Base-by-base conservation (phyloP, 1,140 invertebrate genomes). In the Caligus rogercresseyi region DNA sequence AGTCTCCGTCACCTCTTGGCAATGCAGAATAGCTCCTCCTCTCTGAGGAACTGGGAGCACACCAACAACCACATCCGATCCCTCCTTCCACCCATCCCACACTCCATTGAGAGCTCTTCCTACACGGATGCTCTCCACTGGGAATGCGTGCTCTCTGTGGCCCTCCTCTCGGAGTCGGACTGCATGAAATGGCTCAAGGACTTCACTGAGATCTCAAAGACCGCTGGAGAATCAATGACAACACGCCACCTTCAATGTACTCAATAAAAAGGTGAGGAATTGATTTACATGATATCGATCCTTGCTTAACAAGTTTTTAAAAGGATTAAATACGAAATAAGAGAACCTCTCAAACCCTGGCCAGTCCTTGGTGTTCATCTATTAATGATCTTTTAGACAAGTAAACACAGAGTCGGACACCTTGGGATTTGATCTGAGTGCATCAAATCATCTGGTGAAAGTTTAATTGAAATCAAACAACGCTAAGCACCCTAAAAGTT, bases 101-200 rank as follows among this genome's bases (percentile, higher is more conserved):
- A 56, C 14, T 56, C 18, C 54, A 56, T 56, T 25, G 54, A 56
- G 24, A 21, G 19, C 2, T 25, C 15, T 2, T 23, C 19, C 15
- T 56, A 21, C 20, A 16, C 20, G 20, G 54, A 56, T 56, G n/a
- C 24, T 15, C 20, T 21, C 16, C 19, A 20, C 4, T 56, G 54
- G 54, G 54, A 56, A 21, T 56, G 54, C 24, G 20, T 23, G n/a
- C 18, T 56, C n/a, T 21, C 19, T 56, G 54, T 56, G 16, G 24
- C 19, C 14, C 24, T 56, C n/a, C 54, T 20, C 19, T 21, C 54
- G 24, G 54, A 56, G 14, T 56, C 54, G 20, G 54, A 56, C 24
- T 56, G 54, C 20, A 13, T 56, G 54, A 56, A 56, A 56, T 56
- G 54, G 54, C 14, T 56, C 18, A 25, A 18, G 54, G 54, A 56